These are phyloP conservation scores for Odocoileus hemionus DNA, from an alignment of 2,113 vertebrate species.

Conservation along the genomic window DNA sequence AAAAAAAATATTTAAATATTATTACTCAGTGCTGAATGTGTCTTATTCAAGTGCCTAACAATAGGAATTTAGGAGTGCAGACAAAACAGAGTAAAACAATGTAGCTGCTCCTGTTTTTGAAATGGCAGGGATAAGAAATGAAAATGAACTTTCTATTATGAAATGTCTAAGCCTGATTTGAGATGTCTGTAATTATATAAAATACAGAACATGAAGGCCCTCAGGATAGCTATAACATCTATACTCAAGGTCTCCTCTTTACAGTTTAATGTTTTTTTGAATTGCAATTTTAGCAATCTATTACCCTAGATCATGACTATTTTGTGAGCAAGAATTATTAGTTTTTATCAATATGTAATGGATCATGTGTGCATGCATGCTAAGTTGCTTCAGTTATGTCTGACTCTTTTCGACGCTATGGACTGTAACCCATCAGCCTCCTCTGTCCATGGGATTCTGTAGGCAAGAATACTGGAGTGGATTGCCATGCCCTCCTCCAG, in stretches of 20 bases:
- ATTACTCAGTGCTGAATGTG: not conserved
- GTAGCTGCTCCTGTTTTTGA: not conserved
- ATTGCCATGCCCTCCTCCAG: not conserved
- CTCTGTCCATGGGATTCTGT: not conserved
- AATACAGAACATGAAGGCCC: not conserved
- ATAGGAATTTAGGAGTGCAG: not conserved
- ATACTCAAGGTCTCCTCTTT: not conserved
- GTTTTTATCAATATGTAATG: not conserved
- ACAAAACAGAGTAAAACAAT: not conserved
- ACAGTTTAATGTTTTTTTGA: not conserved
- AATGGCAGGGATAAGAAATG: not conserved
- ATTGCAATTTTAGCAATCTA: not conserved
- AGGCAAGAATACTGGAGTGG: not conserved
- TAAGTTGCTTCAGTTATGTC: not conserved
- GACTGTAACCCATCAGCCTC: not conserved
- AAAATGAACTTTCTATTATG: not conserved
- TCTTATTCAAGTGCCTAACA: not conserved
- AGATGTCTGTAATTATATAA: not conserved
- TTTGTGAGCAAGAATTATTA: not conserved
- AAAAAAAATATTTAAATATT: not conserved
- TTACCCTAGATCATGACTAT: not conserved
- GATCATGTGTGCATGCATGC: not conserved
- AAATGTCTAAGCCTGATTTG: not conserved
- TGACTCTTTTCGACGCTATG: not conserved
- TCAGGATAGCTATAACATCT: not conserved